phyloP scores from a whole-genome alignment of 2,888 invertebrate genomes.

The Drosophila seclusa region DNA sequence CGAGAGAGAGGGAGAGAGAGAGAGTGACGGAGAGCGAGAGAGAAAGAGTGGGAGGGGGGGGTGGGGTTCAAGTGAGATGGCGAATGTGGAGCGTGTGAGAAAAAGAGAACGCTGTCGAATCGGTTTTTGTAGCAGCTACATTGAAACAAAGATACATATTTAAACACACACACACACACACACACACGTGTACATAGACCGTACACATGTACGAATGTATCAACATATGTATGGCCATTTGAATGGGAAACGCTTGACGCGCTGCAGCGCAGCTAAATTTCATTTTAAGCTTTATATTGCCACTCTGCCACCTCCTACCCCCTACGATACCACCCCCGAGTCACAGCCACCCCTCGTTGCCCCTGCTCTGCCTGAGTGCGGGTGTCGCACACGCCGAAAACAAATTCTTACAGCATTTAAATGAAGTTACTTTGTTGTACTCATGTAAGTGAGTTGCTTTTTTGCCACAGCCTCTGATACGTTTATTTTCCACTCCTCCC shows the following conservation, averaged over 20 bases:
- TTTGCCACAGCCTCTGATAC: constrained; percentile 51
- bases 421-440: constrained; percentile 76
- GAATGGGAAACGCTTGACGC: constrained; percentile 54
- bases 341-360: neutral
- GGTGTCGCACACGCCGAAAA: constrained; percentile 72
- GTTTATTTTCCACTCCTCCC: constrained; percentile 1
- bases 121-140: constrained; percentile 55
- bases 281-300: constrained; percentile 63
- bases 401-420: constrained; percentile 81
- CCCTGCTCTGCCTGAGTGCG: constrained; percentile 14
- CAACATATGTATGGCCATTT: constrained; percentile 59
- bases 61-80: constrained; percentile 14
- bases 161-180: constrained; percentile 5
- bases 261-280: constrained; percentile 43
- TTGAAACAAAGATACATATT: constrained; percentile 45
- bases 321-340: neutral
- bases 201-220: constrained; percentile 48
- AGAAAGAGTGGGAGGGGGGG: constrained; percentile 4
- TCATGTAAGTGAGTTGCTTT: constrained; percentile 57
- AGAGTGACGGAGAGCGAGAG: constrained; percentile 13
- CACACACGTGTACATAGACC: constrained; percentile 16
- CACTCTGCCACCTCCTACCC: constrained; percentile 16
- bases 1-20: constrained; percentile 16
- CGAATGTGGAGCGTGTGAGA: constrained; percentile 7
- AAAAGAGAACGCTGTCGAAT: constrained; percentile 40